Conservation (phyloP, 2,113 vertebrate genomes). For the Nipponia nippon region DNA sequence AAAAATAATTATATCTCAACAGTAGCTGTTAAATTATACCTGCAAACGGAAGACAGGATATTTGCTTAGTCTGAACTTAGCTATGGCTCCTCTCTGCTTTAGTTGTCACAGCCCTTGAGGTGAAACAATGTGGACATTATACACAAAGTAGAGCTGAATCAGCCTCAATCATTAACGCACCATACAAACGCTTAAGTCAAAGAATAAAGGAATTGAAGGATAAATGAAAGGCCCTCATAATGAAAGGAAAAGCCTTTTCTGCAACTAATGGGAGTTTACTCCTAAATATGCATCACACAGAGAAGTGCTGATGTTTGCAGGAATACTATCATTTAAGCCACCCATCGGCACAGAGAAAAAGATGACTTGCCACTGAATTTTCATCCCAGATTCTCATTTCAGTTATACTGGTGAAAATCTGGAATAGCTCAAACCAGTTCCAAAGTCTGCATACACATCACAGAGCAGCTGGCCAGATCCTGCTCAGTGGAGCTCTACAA, state of each 20-base stretch:
- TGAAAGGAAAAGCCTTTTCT: conserved; percentile 32
- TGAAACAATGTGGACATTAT: conserved; percentile 1
- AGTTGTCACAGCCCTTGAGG: conserved; percentile 17
- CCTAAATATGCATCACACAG: not conserved
- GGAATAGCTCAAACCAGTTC: not conserved
- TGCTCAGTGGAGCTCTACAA: not conserved
- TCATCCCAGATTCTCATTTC: not conserved
- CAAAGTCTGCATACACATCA: not conserved
- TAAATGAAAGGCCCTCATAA: conserved; percentile 30
- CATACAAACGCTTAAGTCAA: not conserved
- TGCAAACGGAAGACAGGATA: not conserved
- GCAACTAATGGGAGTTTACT: conserved; percentile 14
- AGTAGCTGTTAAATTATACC: conserved; percentile 17
- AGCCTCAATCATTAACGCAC: conserved; percentile 32
- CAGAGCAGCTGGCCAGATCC: not conserved
- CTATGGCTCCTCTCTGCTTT: conserved; percentile 22
- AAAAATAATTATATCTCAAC: conserved; percentile 18
- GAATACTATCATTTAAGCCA: not conserved
- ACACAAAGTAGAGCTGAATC: conserved; percentile 37
- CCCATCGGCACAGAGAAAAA: not conserved
- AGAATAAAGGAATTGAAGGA: conserved; percentile 42
- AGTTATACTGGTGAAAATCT: not conserved
- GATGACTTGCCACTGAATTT: not conserved
- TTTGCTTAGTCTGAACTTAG: conserved; percentile 14
- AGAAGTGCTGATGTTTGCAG: conserved; percentile 23